Evolutionary conservation across 2,888 invertebrate genomes (phyloP).

Genomic region (Punctoribates punctum): DNA sequence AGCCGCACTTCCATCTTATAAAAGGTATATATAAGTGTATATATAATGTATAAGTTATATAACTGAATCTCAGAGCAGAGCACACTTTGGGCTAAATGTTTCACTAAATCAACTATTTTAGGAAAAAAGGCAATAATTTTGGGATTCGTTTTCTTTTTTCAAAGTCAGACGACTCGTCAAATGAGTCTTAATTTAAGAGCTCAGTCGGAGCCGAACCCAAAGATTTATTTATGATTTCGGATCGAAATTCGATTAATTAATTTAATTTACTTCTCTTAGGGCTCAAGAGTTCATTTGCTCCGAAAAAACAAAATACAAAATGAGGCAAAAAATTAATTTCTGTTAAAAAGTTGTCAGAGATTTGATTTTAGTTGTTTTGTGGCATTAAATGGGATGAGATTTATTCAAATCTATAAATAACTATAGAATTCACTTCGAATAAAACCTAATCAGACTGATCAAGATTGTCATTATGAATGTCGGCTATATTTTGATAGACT

Average conservation of each 20-base stretch:
- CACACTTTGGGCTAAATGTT: slow-evolving; percentile 17
- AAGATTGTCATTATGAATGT: no score
- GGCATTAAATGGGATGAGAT: no score
- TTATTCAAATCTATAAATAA: no score
- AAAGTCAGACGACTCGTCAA: no score
- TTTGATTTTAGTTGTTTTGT: no score
- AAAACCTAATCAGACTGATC: no score
- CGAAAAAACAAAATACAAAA: not conserved
- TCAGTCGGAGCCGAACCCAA: not conserved
- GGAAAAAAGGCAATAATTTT: not conserved
- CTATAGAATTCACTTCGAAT: no score
- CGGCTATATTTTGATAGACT: no score
- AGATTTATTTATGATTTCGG: not conserved
- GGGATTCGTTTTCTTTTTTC: not conserved
- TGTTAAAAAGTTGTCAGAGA: no score
- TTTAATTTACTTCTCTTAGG: not conserved
- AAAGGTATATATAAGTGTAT: no score
- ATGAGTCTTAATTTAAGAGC: no score
- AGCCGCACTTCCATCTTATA: slow-evolving; percentile 14
- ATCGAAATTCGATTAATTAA: not conserved
- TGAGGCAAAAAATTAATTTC: no score
- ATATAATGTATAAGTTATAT: not conserved
- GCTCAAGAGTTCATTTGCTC: not conserved
- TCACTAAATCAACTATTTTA: slow-evolving; percentile 15
- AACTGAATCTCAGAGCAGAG: not conserved